phyloP scores from a whole-genome alignment of 2,797 vertebrate species.

The Anas acuta region DNA sequence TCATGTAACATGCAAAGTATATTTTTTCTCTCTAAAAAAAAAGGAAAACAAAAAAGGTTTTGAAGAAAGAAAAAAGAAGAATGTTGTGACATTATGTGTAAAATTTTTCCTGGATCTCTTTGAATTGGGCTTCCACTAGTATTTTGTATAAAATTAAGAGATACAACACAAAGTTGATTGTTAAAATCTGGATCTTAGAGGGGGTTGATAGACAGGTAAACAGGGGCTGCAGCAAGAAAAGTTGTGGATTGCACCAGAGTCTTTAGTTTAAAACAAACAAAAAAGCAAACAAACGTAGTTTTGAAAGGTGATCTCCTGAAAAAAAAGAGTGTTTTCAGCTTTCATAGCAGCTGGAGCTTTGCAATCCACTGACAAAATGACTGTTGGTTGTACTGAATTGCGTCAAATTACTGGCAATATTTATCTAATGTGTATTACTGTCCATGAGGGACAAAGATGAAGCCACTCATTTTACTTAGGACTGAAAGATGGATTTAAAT shows the following conservation, averaged over 20 bases:
- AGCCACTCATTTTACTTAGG: constrained; percentile 39
- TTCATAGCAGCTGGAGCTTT: neutral
- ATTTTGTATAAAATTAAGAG: neutral
- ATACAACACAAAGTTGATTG: neutral
- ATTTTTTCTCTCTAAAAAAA: neutral
- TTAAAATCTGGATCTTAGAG: neutral
- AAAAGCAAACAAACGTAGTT: neutral
- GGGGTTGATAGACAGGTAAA: neutral
- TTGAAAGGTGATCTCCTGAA: neutral
- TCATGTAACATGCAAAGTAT: neutral
- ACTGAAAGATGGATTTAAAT: constrained; percentile 57
- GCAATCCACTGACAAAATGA: neutral
- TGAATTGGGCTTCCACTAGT: neutral
- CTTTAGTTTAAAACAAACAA: neutral
- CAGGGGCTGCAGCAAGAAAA: neutral
- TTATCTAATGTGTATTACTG: neutral
- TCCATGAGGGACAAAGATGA: constrained; percentile 37
- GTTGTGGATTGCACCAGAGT: neutral
- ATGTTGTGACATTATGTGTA: neutral
- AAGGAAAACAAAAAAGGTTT: neutral
- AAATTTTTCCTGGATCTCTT: neutral
- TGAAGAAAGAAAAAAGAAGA: neutral
- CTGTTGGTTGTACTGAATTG: neutral
- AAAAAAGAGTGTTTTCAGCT: neutral
- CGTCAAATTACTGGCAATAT: neutral